Percentiles rank a stretch among this genome's conserved stretches.
These are phyloP conservation scores for Pseudochirops cupreus DNA, from an alignment of 2,797 vertebrate species.

Conservation along the genomic window DNA sequence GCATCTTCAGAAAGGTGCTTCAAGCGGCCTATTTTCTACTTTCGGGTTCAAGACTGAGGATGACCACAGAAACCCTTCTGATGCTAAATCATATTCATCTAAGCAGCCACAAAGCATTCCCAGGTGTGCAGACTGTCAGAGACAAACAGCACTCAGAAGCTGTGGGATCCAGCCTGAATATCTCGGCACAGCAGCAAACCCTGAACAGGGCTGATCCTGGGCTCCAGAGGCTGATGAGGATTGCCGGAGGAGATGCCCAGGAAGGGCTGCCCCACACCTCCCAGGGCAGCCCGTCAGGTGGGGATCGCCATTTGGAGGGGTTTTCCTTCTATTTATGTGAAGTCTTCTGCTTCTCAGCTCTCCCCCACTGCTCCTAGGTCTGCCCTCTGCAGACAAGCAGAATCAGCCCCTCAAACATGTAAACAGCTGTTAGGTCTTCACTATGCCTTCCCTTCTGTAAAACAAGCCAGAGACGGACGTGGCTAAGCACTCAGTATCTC, in stretches of 20 bases:
- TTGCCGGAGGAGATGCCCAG: no score
- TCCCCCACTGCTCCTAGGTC: background rate
- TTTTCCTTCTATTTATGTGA: no score
- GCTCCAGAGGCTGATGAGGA: no score
- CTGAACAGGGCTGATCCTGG: background rate
- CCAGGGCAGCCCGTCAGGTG: background rate
- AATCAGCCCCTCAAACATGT: no score
- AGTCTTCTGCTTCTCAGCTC: background rate
- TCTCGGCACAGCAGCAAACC: background rate
- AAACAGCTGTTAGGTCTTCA: no score
- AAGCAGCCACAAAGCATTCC: background rate
- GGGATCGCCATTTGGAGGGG: no score
- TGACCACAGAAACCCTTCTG: slow-evolving; percentile 17
- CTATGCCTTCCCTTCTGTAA: no score
- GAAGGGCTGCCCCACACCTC: no score
- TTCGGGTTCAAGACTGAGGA: background rate
- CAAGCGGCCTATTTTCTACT: background rate
- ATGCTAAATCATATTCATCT: background rate
- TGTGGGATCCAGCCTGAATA: background rate
- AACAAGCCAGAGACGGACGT: no score
- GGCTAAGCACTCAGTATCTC: no score
- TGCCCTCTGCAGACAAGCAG: no score
- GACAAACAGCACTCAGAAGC: background rate
- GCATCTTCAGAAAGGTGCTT: background rate
- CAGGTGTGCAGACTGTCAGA: background rate